Evolutionary conservation across 2,888 invertebrate species (phyloP), one percentile per base, ranked within the genome.

Genomic region (Gymnoscelis rufifasciata): DNA sequence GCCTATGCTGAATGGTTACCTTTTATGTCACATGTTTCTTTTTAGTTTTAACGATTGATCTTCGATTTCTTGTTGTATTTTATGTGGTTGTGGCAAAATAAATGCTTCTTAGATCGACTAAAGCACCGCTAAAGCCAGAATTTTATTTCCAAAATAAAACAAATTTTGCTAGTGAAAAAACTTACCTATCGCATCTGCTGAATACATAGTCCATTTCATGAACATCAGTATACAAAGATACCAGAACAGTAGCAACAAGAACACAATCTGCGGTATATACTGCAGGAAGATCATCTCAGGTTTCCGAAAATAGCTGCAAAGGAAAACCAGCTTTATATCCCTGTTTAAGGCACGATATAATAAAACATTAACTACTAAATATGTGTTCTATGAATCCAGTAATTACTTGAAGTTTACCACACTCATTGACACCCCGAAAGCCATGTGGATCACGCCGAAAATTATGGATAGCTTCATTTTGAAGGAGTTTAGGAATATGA

Each of bases 381-480:
- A 76, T 77, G 78, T 63, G 74, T 80, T 84, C 86, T 84, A 86
- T 81, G 82, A 87, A 87, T 83, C 83, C 74, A 82, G 82, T 88
- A 87, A 86, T 88, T 88, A 87, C 86, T 83, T 87, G 82, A 89
- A 89, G 83, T 90, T 90, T 77, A 89, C 83, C 78, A 90, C 87
- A 81, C 90, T 91, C 67, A 94, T 88, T 62, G 90, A 79, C 60
- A 94, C 90, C 56, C 93, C 94, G 75, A 93, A 92, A 63, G 91
- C 86, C 94, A 94, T 94, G 73, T 94, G 94, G 30, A 90, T 74
- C 36, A 94, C 92, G 19, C 93, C 94, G 51, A 94, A 88, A 68
- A 93, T 91, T 35, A 94, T 91, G 0, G 93, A 93, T 42, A 93
- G 77, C 73, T 92, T 91, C 93, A 93, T 94, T 81, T 94, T 94